Evolutionary conservation across 2,888 invertebrate species (phyloP).

Genomic region (Lasioglossum zephyrum): DNA sequence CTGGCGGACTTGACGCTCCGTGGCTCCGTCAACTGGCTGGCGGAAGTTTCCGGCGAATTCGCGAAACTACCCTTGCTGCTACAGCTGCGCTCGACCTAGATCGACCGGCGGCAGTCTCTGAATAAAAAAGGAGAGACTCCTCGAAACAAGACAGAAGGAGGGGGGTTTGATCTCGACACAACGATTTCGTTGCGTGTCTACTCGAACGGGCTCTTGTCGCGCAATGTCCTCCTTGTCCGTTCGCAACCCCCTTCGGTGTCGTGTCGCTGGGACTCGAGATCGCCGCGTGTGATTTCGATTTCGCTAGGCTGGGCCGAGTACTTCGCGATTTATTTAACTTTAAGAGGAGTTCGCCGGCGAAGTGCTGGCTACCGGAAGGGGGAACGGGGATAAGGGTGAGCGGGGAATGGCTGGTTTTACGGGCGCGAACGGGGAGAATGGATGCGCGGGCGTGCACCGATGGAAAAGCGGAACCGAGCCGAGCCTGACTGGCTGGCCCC

Average conservation of each 20-base stretch:
- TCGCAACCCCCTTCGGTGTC: background rate
- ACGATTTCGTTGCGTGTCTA: conserved; percentile 5
- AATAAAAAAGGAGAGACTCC: background rate
- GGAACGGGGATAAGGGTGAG: background rate
- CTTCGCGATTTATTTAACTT: conserved; percentile 67
- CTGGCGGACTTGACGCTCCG: conserved; percentile 2
- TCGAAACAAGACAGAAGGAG: background rate
- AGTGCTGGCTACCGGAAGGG: conserved; percentile 34
- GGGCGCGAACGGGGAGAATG: conserved; percentile 26
- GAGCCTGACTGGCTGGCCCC: conserved; percentile 11
- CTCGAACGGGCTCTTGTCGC: background rate
- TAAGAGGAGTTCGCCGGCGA: conserved; percentile 53
- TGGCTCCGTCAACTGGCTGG: background rate
- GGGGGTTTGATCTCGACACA: background rate
- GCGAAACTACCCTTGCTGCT: background rate
- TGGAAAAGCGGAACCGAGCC: conserved; percentile 40
- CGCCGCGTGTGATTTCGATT: conserved; percentile 49
- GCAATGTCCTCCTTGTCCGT: background rate
- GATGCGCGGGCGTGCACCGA: conserved; percentile 44
- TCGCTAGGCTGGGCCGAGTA: conserved; percentile 38
- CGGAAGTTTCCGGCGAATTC: background rate
- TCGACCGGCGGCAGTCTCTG: background rate
- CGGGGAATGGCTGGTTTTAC: conserved; percentile 30
- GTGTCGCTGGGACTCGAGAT: conserved; percentile 15
- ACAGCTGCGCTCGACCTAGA: conserved; percentile 8